A percentile compares a stretch with the other conserved stretches of the same genome.
phyloP scores from a whole-genome alignment of 2,113 vertebrate genomes.

The Raja brachyura region DNA sequence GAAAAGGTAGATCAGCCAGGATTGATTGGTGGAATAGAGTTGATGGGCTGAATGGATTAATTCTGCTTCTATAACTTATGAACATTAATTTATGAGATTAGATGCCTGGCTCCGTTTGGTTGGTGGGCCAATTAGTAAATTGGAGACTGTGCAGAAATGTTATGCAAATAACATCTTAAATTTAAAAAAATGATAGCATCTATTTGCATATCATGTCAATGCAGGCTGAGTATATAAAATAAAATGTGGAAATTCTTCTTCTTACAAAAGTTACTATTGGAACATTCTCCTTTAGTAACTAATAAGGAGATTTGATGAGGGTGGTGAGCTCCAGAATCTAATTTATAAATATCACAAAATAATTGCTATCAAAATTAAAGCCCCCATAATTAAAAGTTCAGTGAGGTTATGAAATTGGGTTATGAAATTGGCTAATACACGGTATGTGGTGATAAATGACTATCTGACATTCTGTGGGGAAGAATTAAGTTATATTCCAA shows the following conservation, averaged over 20 bases:
- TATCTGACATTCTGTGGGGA: too few relatives aligned
- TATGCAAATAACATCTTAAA: neutral
- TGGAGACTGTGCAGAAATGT: neutral
- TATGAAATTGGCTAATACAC: too few relatives aligned
- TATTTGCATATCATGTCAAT: neutral
- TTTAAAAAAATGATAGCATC: neutral
- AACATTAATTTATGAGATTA: neutral
- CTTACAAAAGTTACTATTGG: neutral
- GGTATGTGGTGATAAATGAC: too few relatives aligned
- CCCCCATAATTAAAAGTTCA: too few relatives aligned
- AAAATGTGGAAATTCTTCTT: neutral
- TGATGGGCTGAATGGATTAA: too few relatives aligned
- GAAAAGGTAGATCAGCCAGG: too few relatives aligned
- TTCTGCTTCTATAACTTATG: too few relatives aligned
- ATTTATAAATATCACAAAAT: too few relatives aligned
- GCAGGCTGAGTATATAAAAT: neutral
- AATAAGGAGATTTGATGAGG: neutral
- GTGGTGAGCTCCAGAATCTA: neutral
- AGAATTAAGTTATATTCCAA: too few relatives aligned
- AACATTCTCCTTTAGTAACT: neutral
- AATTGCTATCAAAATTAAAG: too few relatives aligned
- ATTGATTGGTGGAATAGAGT: too few relatives aligned
- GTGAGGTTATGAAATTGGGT: too few relatives aligned
- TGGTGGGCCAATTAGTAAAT: neutral
- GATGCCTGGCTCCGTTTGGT: neutral